These are phyloP conservation scores for Exaiptasia diaphana DNA, from an alignment of 64 coral and sea anemone species.

Conservation along the genomic window DNA sequence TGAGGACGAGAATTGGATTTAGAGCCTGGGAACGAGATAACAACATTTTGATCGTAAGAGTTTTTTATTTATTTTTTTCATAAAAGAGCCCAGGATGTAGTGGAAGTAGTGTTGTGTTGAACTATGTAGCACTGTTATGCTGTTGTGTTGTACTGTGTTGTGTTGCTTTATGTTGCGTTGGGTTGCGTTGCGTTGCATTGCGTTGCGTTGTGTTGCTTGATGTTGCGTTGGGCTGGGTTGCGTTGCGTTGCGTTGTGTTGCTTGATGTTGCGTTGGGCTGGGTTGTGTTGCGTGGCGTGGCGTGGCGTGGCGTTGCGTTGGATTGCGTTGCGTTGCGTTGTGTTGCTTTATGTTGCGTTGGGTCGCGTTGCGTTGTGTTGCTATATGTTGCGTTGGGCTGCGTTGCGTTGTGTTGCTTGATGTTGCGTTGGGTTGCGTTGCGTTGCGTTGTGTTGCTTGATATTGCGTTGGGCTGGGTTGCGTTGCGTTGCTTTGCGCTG, in stretches of 20 bases:
- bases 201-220: too few relatives aligned
- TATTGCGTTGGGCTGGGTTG: neutral
- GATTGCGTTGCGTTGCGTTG: neutral
- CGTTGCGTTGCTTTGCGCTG: neutral
- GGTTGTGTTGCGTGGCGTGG: too few relatives aligned
- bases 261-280: too few relatives aligned
- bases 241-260: neutral
- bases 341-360: too few relatives aligned
- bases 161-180: neutral
- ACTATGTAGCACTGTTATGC: neutral
- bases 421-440: too few relatives aligned
- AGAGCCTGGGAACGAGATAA: slow-evolving; percentile 52
- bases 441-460: too few relatives aligned
- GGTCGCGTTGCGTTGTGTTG: neutral
- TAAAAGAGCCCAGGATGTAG: neutral
- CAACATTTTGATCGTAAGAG: too few relatives aligned
- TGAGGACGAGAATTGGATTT: slow-evolving; percentile 82
- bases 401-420: neutral
- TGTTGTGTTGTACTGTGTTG: neutral
- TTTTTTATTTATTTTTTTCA: neutral
- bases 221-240: neutral
- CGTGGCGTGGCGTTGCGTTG: too few relatives aligned
- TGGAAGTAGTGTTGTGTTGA: neutral
- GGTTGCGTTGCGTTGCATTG: too few relatives aligned
- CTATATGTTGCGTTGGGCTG: neutral